Evolutionary conservation across 2,888 invertebrate species (phyloP).

Genomic region (Pachycephus smyrnensis): DNA sequence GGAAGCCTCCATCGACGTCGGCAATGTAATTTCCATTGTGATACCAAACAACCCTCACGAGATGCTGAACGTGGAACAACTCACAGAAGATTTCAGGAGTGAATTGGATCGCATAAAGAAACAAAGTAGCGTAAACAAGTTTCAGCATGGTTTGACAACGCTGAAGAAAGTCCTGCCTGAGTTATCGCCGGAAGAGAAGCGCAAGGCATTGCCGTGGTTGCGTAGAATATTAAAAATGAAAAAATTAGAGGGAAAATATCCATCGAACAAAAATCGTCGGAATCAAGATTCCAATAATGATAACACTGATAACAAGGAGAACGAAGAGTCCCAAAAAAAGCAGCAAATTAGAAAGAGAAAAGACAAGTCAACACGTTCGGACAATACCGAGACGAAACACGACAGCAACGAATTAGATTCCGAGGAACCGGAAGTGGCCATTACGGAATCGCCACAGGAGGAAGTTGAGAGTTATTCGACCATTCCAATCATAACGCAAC

Average conservation of each 20-base stretch:
- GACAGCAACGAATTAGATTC: not conserved
- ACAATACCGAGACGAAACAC: not conserved
- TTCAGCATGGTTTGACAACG: constrained; percentile 31
- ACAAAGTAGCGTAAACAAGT: constrained; percentile 28
- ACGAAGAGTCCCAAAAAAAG: not conserved
- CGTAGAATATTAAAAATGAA: constrained; percentile 16
- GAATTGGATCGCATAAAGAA: constrained; percentile 32
- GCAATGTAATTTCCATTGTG: constrained; percentile 35
- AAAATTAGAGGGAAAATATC: not conserved
- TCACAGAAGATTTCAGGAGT: constrained; percentile 31
- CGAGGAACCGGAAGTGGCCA: not conserved
- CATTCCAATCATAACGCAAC: not conserved
- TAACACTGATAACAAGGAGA: not conserved
- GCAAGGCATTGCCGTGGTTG: constrained; percentile 25
- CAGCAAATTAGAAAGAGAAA: not conserved
- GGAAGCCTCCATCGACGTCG: constrained; percentile 30
- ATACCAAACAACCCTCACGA: constrained; percentile 34
- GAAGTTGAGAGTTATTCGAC: not conserved
- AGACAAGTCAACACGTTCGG: not conserved
- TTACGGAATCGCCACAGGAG: not conserved
- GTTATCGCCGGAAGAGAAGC: constrained; percentile 30
- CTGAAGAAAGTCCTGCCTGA: constrained; percentile 30
- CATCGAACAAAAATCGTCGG: not conserved
- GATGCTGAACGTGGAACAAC: constrained; percentile 33
- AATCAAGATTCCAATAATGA: not conserved